These are phyloP conservation scores for Panzeria rudis DNA, from an alignment of 2,888 invertebrate genomes.

Conservation along the genomic window DNA sequence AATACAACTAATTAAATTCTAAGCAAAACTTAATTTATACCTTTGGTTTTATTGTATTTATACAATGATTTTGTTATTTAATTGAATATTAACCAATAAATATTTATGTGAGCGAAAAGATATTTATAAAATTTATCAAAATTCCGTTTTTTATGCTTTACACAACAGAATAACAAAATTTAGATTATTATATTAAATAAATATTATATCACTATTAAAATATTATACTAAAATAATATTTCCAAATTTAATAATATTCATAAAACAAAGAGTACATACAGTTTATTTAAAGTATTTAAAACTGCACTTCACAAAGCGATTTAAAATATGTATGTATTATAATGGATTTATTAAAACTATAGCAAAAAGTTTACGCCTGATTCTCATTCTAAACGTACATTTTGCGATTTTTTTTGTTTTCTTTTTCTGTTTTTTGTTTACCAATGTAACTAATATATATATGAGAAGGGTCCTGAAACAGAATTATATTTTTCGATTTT, in stretches of 20 bases:
- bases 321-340: too few species aligned
- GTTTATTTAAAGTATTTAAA: neutral
- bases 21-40: constrained; percentile 3
- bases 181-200: neutral
- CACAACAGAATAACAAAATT: neutral
- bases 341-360: too few species aligned
- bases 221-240: neutral
- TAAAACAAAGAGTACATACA: neutral
- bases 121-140: neutral
- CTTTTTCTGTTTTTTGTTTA: too few species aligned
- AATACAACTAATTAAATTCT: constrained; percentile 12
- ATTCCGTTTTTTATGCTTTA: neutral
- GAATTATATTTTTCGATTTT: too few species aligned
- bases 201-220: neutral
- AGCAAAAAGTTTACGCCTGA: too few species aligned
- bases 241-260: neutral
- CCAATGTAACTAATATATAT: too few species aligned
- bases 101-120: neutral
- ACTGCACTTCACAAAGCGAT: neutral
- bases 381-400: too few species aligned
- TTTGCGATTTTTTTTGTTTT: too few species aligned
- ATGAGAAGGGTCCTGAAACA: too few species aligned
- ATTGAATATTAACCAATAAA: neutral
- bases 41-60: neutral
- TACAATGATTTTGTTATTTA: neutral